phyloP scores from a whole-genome alignment of 2,888 invertebrate genomes.

The Ophion obscuratus region DNA sequence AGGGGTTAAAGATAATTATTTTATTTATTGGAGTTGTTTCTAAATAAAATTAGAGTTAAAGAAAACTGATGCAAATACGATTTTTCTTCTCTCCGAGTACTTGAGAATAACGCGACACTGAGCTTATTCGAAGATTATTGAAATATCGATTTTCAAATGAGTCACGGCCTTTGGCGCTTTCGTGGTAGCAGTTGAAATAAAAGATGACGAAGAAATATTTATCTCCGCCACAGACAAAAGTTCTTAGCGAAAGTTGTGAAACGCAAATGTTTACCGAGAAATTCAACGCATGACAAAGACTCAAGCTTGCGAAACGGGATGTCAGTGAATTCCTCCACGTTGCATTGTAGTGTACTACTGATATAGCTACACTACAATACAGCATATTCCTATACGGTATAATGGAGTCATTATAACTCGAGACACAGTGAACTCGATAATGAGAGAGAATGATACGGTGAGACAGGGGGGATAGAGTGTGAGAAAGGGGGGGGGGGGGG shows the following conservation, averaged over 20 bases:
- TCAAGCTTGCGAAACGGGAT: slow-evolving; percentile 58
- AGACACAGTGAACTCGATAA: slow-evolving; percentile 64
- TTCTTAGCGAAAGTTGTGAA: slow-evolving; percentile 48
- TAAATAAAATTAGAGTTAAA: no score
- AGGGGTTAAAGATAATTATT: no score
- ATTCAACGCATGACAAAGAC: slow-evolving; percentile 62
- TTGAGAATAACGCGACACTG: neutral
- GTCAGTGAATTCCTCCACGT: slow-evolving; percentile 47
- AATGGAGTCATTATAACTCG: slow-evolving; percentile 65
- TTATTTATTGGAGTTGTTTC: no score
- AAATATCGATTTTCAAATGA: neutral
- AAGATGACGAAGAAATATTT: neutral
- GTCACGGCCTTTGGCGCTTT: neutral
- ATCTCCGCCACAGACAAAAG: slow-evolving; percentile 32
- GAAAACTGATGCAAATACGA: no score
- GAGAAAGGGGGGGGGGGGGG: neutral
- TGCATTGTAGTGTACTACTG: slow-evolving; percentile 15
- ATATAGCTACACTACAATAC: neutral
- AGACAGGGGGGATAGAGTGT: slow-evolving; percentile 3
- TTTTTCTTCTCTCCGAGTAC: no score
- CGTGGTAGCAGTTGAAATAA: slow-evolving; percentile 5
- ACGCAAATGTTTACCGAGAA: slow-evolving; percentile 52
- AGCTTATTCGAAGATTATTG: neutral
- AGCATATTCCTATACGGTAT: slow-evolving; percentile 37
- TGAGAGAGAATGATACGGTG: slow-evolving; percentile 51